Conservation (phyloP, 2,888 invertebrate genomes). For the Sphaerophoria taeniata region DNA sequence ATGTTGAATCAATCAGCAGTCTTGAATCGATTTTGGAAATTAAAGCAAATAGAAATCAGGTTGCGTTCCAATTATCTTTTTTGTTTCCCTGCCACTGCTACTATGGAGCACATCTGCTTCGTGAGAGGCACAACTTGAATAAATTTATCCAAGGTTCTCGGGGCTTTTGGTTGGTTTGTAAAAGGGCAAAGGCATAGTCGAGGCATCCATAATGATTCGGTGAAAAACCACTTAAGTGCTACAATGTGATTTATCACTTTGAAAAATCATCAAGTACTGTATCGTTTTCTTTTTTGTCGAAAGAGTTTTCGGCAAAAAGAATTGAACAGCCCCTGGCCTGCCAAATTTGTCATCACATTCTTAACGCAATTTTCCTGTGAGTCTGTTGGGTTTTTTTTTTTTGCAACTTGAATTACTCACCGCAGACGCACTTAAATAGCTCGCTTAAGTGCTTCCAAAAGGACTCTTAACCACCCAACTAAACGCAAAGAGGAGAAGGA, state of each 20-base stretch:
- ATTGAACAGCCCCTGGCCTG: constrained; percentile 13
- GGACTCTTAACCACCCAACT: neutral
- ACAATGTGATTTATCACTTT: constrained; percentile 34
- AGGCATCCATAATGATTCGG: neutral
- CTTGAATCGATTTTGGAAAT: constrained; percentile 53
- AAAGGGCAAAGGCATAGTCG: no score
- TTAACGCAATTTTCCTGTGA: constrained; percentile 33
- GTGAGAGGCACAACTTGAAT: constrained; percentile 31
- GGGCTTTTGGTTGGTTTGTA: neutral
- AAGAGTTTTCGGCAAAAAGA: neutral
- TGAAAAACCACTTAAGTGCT: constrained; percentile 15
- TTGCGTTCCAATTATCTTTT: constrained; percentile 55
- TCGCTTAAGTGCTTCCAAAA: constrained; percentile 41
- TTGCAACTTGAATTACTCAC: constrained; percentile 55
- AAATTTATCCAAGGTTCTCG: constrained; percentile 54
- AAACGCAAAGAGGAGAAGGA: neutral
- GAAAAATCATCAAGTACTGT: constrained; percentile 22
- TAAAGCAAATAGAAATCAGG: constrained; percentile 53
- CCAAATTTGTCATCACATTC: constrained; percentile 59
- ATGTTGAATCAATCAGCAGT: constrained; percentile 64
- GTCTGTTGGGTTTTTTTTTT: constrained; percentile 12
- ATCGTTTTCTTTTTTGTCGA: neutral
- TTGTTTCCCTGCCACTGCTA: neutral
- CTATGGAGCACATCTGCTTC: constrained; percentile 40
- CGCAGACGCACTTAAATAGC: constrained; percentile 30